Evolutionary conservation across 2,797 vertebrate genomes (phyloP).

Genomic region (Valencia hispanica): DNA sequence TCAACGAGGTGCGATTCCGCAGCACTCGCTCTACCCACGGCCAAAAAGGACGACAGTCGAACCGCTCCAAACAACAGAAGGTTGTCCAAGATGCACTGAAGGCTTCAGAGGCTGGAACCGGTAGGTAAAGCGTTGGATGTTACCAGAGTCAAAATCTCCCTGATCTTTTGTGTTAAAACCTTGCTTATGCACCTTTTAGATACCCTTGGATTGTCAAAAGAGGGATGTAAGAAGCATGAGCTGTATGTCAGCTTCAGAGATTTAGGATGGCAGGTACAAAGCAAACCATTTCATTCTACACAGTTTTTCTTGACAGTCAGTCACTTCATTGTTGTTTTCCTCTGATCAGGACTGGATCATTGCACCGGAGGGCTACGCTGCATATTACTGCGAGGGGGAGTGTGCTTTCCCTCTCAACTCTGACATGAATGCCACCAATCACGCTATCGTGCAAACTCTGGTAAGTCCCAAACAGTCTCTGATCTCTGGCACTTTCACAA

Average conservation of each 20-base stretch:
- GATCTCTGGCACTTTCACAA: slow-evolving; percentile 4
- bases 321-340: slow-evolving; percentile 9
- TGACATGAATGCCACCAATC: slow-evolving; percentile 99
- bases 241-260: slow-evolving; percentile 98
- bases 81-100: slow-evolving; percentile 88
- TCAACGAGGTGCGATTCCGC: slow-evolving; percentile 90
- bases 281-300: neutral
- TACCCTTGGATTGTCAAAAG: slow-evolving; percentile 88
- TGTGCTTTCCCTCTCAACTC: slow-evolving; percentile 98
- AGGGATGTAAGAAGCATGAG: slow-evolving; percentile 97
- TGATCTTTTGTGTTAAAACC: neutral
- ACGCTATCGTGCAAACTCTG: slow-evolving; percentile 98
- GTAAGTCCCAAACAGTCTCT: slow-evolving; percentile 75
- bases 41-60: slow-evolving; percentile 88
- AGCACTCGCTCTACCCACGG: slow-evolving; percentile 85
- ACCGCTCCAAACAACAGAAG: slow-evolving; percentile 88
- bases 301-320: neutral
- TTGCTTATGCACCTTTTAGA: slow-evolving; percentile 75
- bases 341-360: slow-evolving; percentile 96
- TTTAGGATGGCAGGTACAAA: slow-evolving; percentile 96
- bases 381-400: slow-evolving; percentile 97
- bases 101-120: slow-evolving; percentile 86
- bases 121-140: slow-evolving; percentile 33
- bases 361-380: slow-evolving; percentile 96
- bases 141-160: neutral